These are phyloP conservation scores for Phthorimaea operculella DNA, from an alignment of 1,140 invertebrate species.

Conservation along the genomic window DNA sequence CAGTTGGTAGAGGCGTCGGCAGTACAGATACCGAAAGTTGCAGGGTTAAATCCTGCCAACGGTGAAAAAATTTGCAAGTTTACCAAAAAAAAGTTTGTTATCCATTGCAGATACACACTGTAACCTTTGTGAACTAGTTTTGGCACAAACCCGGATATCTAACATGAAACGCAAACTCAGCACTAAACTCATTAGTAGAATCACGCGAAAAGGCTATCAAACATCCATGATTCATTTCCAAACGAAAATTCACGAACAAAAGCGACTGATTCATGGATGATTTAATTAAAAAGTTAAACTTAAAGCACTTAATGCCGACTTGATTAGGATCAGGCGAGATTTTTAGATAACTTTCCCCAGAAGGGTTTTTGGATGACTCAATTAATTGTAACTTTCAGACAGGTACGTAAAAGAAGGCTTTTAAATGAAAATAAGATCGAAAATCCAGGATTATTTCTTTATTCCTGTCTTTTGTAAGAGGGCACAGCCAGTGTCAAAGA, in stretches of 20 bases:
- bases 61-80: too few relatives aligned
- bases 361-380: too few relatives aligned
- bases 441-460: too few relatives aligned
- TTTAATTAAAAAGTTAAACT: slow-evolving; percentile 6
- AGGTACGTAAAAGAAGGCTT: too few relatives aligned
- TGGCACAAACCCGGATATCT: background rate
- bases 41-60: too few relatives aligned
- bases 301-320: slow-evolving; percentile 1
- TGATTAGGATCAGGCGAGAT: background rate
- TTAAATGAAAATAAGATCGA: too few relatives aligned
- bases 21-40: too few relatives aligned
- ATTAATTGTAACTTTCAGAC: too few relatives aligned
- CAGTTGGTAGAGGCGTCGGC: too few relatives aligned
- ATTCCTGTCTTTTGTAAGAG: too few relatives aligned
- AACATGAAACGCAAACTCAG: background rate
- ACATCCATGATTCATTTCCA: background rate
- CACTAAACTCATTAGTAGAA: background rate
- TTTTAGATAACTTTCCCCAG: slow-evolving; percentile 2
- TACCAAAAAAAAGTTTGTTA: too few relatives aligned
- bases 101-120: background rate
- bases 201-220: slow-evolving; percentile 1
- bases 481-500: too few relatives aligned
- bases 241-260: background rate
- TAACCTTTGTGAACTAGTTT: background rate
- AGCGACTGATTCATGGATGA: background rate